A percentile compares a stretch with the other conserved stretches of the same genome.
Evolutionary conservation across 2,113 vertebrate genomes (phyloP).

Genomic region (human (Homo sapiens)): GRCh38 chr2:51295001-51295500

Average conservation of each 20-base stretch:
- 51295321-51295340: background rate
- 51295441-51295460: conserved; percentile 66
- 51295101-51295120: background rate
- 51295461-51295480: conserved; percentile 59
- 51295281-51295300: background rate
- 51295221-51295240: background rate
- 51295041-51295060: background rate
- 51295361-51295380: conserved; percentile 63
- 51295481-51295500: conserved; percentile 51
- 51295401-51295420: conserved; percentile 69
- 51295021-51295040: background rate
- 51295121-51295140: background rate
- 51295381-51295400: conserved; percentile 70
- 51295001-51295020: background rate
- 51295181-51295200: background rate
- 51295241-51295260: background rate
- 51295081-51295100: background rate
- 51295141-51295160: background rate
- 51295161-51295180: background rate
- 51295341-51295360: conserved; percentile 41
- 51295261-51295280: background rate
- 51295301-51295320: rapidly evolving
- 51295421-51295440: conserved; percentile 68
- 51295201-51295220: background rate
- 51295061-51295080: background rate